phyloP scores from a whole-genome alignment of 2,113 vertebrate species.

The Rattus rattus region DNA sequence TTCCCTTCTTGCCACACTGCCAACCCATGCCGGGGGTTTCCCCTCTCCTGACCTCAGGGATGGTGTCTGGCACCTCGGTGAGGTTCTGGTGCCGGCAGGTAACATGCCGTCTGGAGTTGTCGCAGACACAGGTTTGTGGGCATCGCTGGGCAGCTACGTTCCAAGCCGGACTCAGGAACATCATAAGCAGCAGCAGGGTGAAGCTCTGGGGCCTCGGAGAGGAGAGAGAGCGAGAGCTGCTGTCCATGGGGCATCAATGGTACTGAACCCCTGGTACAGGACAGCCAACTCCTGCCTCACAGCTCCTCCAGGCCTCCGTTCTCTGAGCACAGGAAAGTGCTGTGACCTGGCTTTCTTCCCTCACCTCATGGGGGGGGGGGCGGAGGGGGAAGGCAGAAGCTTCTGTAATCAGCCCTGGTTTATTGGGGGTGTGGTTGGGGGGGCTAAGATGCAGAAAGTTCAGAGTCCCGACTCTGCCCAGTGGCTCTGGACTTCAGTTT shows the following conservation, averaged over 20 bases:
- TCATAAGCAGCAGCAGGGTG: slow-evolving; percentile 58
- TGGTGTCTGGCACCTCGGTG: slow-evolving; percentile 86
- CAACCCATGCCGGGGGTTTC: neutral
- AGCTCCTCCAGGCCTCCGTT: neutral
- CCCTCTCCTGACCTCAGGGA: slow-evolving; percentile 90
- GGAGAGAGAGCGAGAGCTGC: neutral
- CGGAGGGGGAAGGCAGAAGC: neutral
- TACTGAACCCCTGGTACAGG: neutral
- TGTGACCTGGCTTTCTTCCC: neutral
- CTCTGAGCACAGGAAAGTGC: neutral
- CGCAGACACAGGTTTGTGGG: slow-evolving; percentile 90
- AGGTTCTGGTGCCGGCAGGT: slow-evolving; percentile 92
- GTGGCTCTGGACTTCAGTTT: neutral
- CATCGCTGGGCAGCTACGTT: slow-evolving; percentile 78
- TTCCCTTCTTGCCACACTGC: neutral
- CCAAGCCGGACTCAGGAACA: neutral
- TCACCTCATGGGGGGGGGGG: rapidly evolving
- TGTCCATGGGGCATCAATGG: neutral
- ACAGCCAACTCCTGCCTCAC: neutral
- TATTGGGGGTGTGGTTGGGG: neutral
- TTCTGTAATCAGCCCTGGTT: neutral
- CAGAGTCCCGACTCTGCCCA: neutral
- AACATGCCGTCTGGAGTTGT: slow-evolving; percentile 90
- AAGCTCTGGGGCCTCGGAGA: neutral
- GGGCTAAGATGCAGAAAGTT: neutral